These are phyloP conservation scores for Neodon shergylaensis DNA, from an alignment of 2,113 vertebrate genomes.

Conservation along the genomic window DNA sequence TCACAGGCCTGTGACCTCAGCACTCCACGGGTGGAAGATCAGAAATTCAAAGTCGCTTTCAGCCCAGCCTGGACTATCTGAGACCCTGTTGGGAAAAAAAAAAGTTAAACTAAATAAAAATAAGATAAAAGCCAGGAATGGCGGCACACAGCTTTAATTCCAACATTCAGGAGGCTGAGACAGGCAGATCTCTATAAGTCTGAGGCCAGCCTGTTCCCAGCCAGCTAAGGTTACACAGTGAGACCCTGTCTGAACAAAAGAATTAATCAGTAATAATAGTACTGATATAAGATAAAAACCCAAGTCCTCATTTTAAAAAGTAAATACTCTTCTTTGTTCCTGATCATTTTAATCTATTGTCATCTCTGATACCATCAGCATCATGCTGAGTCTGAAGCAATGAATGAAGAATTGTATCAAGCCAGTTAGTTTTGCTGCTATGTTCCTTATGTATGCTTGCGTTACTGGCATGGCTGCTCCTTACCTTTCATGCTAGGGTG, in stretches of 20 bases:
- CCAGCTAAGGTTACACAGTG: not conserved
- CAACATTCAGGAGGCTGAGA: not conserved
- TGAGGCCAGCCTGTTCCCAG: not conserved
- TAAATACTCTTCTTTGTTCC: not conserved
- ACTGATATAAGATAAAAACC: not conserved
- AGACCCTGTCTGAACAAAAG: not conserved
- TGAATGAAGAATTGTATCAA: not conserved
- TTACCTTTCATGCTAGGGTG: not conserved
- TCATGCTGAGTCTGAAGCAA: not conserved
- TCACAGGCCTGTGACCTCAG: not conserved
- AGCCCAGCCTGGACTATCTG: not conserved
- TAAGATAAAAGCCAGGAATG: not conserved
- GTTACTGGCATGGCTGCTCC: not conserved
- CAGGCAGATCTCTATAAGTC: not conserved
- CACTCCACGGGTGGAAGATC: not conserved
- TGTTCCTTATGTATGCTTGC: not conserved
- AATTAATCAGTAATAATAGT: not conserved
- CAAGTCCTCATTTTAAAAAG: slow-evolving; percentile 6
- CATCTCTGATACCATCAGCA: not conserved
- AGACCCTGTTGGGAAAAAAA: not conserved
- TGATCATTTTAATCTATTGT: not conserved
- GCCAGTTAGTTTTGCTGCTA: not conserved
- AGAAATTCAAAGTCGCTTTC: not conserved
- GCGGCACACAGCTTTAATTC: not conserved
- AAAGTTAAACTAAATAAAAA: not conserved